phyloP scores from a whole-genome alignment of 2,888 invertebrate genomes.

The Drosophila kambysellisi region DNA sequence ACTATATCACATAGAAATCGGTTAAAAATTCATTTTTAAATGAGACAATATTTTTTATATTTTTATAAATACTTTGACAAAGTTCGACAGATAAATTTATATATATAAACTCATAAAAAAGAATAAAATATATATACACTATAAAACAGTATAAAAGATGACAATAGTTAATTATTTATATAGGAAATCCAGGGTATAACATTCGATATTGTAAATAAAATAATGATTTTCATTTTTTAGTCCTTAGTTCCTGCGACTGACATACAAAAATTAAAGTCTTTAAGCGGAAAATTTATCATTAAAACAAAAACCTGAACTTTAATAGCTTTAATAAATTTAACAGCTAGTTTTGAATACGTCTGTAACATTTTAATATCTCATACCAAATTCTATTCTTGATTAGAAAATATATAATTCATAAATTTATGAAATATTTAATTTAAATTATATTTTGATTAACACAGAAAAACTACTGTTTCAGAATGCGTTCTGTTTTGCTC shows the following conservation, averaged over 20 bases:
- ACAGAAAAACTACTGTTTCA: background rate
- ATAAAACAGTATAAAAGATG: background rate
- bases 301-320: background rate
- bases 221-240: too few species aligned
- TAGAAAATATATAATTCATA: background rate
- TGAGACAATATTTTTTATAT: background rate
- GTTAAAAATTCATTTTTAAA: background rate
- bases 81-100: background rate
- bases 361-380: background rate
- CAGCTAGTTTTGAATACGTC: too few species aligned
- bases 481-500: background rate
- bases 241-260: background rate
- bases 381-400: too few species aligned
- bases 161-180: background rate
- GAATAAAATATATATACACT: background rate
- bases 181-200: background rate
- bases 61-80: background rate
- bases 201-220: background rate
- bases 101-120: too few species aligned
- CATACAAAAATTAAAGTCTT: background rate
- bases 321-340: background rate
- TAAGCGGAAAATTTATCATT: background rate
- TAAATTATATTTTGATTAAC: conserved; percentile 11
- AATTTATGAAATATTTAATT: background rate
- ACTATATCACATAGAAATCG: background rate